phyloP scores from a whole-genome alignment of 1,140 invertebrate species.

The Saccostrea glomerata region DNA sequence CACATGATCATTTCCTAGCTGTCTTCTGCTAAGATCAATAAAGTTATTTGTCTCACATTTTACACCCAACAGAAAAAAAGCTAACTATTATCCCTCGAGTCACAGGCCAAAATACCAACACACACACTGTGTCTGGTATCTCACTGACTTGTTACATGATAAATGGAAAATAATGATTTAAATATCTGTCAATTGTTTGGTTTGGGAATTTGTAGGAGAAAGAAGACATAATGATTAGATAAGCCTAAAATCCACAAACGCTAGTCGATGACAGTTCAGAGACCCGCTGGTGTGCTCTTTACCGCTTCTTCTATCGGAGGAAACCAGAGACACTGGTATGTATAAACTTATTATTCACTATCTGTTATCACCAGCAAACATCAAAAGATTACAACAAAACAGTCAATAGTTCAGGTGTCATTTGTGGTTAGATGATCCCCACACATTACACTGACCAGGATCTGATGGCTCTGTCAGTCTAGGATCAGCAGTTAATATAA shows the following conservation, averaged over 20 bases:
- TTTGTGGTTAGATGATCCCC: constrained; percentile 15
- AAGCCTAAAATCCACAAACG: constrained; percentile 21
- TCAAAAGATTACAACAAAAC: constrained; percentile 22
- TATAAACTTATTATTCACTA: constrained; percentile 31
- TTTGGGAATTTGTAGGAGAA: constrained; percentile 19
- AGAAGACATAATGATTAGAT: constrained; percentile 29
- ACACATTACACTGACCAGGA: constrained; percentile 4
- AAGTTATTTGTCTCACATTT: constrained; percentile 20
- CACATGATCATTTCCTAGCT: constrained; percentile 31
- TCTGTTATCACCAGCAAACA: constrained; percentile 33
- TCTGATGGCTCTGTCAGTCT: not conserved
- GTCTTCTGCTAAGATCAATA: constrained; percentile 36
- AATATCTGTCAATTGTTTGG: constrained; percentile 32
- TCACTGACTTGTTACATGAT: constrained; percentile 28
- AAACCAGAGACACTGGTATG: constrained; percentile 20
- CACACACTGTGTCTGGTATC: not conserved
- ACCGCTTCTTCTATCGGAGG: not conserved
- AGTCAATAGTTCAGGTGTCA: constrained; percentile 33
- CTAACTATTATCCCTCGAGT: not conserved
- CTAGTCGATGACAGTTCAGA: constrained; percentile 8
- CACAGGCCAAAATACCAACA: constrained; percentile 14
- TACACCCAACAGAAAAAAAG: not conserved
- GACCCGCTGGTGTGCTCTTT: not conserved
- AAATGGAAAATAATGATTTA: constrained; percentile 29
- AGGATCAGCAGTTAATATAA: not conserved